Conservation (phyloP, 2,797 vertebrate genomes). For the Melanotaenia trifasciata region DNA sequence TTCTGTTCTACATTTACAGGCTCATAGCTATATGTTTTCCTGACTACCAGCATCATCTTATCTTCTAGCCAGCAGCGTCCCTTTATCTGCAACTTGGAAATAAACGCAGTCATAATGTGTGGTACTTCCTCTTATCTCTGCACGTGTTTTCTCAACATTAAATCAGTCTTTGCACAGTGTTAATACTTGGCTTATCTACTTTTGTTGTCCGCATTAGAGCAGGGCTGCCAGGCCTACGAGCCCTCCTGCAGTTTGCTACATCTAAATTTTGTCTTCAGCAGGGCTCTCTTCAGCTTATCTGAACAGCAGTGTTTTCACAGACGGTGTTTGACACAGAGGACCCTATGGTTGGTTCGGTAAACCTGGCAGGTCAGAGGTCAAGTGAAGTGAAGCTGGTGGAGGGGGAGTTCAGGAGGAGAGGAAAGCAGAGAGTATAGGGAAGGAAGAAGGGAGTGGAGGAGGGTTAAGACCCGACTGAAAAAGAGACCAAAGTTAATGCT, state of each 20-base stretch:
- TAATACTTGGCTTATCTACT: slow-evolving; percentile 66
- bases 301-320: slow-evolving; percentile 71
- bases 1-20: slow-evolving; percentile 37
- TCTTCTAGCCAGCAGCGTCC: slow-evolving; percentile 68
- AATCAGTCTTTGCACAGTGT: slow-evolving; percentile 56
- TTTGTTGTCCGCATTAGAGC: slow-evolving; percentile 53
- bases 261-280: slow-evolving; percentile 27
- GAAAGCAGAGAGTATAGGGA: slow-evolving; percentile 43
- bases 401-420: slow-evolving; percentile 47
- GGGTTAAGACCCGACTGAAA: slow-evolving; percentile 73
- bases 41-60: slow-evolving; percentile 62
- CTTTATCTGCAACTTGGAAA: slow-evolving; percentile 73
- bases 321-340: slow-evolving; percentile 69
- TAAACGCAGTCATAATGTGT: slow-evolving; percentile 71
- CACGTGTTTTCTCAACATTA: slow-evolving; percentile 67
- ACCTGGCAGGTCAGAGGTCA: slow-evolving; percentile 74
- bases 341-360: slow-evolving; percentile 52
- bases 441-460: slow-evolving; percentile 39
- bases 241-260: slow-evolving; percentile 20
- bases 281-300: slow-evolving; percentile 54
- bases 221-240: slow-evolving; percentile 18
- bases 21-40: slow-evolving; percentile 57
- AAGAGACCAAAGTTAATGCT: slow-evolving; percentile 77
- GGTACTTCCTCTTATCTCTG: slow-evolving; percentile 65
- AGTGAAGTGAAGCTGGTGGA: slow-evolving; percentile 70